Evolutionary conservation across 2,888 invertebrate species (phyloP).

Genomic region (Heliconius erato): DNA sequence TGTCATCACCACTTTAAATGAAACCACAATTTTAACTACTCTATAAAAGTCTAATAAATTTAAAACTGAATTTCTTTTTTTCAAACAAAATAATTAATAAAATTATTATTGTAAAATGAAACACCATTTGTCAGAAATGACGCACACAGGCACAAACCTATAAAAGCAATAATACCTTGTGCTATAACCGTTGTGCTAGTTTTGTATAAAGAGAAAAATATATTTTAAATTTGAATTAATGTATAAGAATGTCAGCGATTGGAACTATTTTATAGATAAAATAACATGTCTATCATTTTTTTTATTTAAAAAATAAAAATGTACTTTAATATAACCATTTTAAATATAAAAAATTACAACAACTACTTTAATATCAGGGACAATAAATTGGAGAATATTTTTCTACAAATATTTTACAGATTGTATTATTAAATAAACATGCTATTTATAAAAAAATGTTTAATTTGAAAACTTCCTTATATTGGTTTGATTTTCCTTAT

Average conservation of each 20-base stretch:
- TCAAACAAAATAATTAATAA: too few species aligned
- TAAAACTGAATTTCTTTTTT: too few species aligned
- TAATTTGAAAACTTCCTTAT: not conserved
- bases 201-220: conserved; percentile 11
- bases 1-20: too few species aligned
- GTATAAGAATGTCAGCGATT: not conserved
- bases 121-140: too few species aligned
- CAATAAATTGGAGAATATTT: conserved; percentile 30
- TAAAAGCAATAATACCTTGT: too few species aligned
- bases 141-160: too few species aligned
- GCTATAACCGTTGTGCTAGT: not conserved
- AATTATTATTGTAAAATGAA: too few species aligned
- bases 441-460: not conserved
- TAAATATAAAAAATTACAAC: not conserved
- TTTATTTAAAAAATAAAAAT: not conserved
- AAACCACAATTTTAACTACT: too few species aligned
- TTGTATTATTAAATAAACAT: conserved; percentile 30
- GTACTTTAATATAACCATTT: not conserved
- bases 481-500: not conserved
- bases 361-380: conserved; percentile 4
- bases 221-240: not conserved
- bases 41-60: too few species aligned
- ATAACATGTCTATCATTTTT: not conserved
- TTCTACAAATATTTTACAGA: conserved; percentile 32
- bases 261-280: not conserved